phyloP scores from a whole-genome alignment of 2,113 vertebrate species.

The Sinosuthora webbiana region DNA sequence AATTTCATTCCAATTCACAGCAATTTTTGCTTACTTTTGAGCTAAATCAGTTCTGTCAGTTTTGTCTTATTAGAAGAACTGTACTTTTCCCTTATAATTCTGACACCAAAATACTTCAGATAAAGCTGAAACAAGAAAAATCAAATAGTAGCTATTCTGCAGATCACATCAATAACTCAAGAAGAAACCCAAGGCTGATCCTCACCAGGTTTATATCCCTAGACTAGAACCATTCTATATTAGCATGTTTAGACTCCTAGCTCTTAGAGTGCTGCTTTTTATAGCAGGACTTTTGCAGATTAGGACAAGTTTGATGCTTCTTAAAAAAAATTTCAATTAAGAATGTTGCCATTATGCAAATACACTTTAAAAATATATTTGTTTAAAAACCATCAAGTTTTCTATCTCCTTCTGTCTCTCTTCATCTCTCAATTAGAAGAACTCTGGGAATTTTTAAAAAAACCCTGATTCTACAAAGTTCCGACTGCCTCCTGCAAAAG shows the following conservation, averaged over 20 bases:
- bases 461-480: not conserved
- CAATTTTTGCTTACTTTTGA: not conserved
- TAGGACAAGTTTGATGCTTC: not conserved
- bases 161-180: not conserved
- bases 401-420: not conserved
- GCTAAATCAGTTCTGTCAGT: not conserved
- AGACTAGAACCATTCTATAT: not conserved
- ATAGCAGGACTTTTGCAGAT: not conserved
- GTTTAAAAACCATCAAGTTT: not conserved
- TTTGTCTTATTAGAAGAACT: not conserved
- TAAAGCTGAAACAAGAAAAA: not conserved
- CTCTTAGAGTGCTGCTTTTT: not conserved
- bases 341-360: not conserved
- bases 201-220: not conserved
- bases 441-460: not conserved
- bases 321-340: not conserved
- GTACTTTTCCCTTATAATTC: not conserved
- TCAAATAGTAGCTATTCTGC: not conserved
- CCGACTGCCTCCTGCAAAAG: not conserved
- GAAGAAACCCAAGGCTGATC: not conserved
- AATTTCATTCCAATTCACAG: not conserved
- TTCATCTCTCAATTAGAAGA: not conserved
- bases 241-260: not conserved
- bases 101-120: not conserved
- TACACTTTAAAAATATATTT: not conserved